phyloP scores from a whole-genome alignment of 2,888 invertebrate genomes.

The Drosophila meridiana region DNA sequence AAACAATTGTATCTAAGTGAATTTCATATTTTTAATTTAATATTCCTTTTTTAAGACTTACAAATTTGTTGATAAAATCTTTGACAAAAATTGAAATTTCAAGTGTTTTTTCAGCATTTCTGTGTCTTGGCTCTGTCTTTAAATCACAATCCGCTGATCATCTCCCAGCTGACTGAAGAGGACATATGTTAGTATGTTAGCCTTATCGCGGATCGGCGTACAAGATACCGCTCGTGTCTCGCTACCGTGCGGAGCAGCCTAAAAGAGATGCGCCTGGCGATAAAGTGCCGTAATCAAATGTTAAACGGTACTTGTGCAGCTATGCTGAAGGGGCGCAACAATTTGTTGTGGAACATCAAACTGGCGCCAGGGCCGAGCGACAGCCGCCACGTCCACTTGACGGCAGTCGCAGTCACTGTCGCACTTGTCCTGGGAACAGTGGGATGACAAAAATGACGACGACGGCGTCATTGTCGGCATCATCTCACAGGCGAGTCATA shows the following conservation, averaged over 20 bases:
- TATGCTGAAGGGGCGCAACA: conserved; percentile 39
- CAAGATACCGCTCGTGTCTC: conserved; percentile 2
- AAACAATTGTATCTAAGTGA: not conserved
- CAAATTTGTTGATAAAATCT: not conserved
- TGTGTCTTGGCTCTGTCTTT: not conserved
- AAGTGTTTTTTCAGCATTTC: not conserved
- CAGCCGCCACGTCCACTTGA: conserved; percentile 70
- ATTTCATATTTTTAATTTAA: not conserved
- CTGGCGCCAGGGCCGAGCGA: conserved; percentile 74
- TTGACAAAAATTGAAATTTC: not conserved
- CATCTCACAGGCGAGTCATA: conserved; percentile 76
- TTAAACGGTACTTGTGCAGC: conserved; percentile 69
- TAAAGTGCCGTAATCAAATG: conserved; percentile 68
- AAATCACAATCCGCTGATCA: conserved; percentile 24
- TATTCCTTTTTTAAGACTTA: not conserved
- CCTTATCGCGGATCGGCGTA: conserved; percentile 44
- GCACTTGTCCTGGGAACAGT: conserved; percentile 52
- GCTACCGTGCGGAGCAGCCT: conserved; percentile 38
- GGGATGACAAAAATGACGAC: conserved; percentile 49
- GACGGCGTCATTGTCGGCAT: conserved; percentile 69
- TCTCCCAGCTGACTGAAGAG: conserved; percentile 38
- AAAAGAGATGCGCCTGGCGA: conserved; percentile 64
- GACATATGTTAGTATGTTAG: conserved; percentile 5
- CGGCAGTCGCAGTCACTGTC: conserved; percentile 36
- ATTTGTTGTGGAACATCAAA: conserved; percentile 56